A percentile compares a stretch with the other conserved stretches of the same genome.
These are phyloP conservation scores for Tupiocoris notatus DNA, from an alignment of 2,888 invertebrate genomes.

Conservation along the genomic window DNA sequence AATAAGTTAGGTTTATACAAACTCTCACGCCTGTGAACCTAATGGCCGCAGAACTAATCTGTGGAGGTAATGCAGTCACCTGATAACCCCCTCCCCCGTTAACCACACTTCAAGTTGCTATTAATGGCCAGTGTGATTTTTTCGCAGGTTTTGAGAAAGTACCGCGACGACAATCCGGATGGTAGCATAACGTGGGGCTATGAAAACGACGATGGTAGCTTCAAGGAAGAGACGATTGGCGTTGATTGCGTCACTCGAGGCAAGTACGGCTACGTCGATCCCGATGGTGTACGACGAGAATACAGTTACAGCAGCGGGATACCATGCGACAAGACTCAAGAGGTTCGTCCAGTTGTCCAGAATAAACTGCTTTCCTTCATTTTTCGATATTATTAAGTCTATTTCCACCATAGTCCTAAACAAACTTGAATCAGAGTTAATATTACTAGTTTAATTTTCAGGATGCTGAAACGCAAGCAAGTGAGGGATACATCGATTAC, in stretches of 20 bases:
- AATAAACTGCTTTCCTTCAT: too few relatives aligned
- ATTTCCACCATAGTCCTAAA: too few relatives aligned
- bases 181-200: slow-evolving; percentile 86
- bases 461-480: slow-evolving; percentile 50
- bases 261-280: slow-evolving; percentile 81
- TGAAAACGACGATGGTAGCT: slow-evolving; percentile 83
- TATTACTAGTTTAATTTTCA: slow-evolving; percentile 42
- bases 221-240: slow-evolving; percentile 81
- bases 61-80: too few relatives aligned
- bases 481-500: slow-evolving; percentile 68
- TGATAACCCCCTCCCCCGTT: too few relatives aligned
- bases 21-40: too few relatives aligned
- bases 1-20: too few relatives aligned
- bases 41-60: too few relatives aligned
- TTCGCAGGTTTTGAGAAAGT: slow-evolving; percentile 57
- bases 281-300: slow-evolving; percentile 76
- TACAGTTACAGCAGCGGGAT: slow-evolving; percentile 81
- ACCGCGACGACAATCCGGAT: slow-evolving; percentile 74
- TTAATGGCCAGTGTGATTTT: not conserved
- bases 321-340: slow-evolving; percentile 61
- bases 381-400: too few relatives aligned
- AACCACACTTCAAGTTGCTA: too few relatives aligned
- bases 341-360: too few relatives aligned
- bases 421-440: too few relatives aligned
- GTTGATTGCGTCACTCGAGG: slow-evolving; percentile 73